Conservation (phyloP, 2,113 vertebrate genomes). For the Condylura cristata region DNA sequence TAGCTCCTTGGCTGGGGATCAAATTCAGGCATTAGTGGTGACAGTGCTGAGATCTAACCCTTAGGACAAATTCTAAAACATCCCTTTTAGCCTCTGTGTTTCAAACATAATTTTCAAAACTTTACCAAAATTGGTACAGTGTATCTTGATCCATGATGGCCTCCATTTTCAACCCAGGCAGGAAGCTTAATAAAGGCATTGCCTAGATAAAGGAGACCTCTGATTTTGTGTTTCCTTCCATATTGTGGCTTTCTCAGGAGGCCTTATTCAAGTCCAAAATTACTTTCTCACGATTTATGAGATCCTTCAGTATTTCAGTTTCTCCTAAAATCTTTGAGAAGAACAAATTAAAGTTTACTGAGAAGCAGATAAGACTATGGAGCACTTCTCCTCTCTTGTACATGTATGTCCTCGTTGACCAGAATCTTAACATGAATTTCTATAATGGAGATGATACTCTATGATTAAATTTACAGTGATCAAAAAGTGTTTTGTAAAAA, state of each 20-base stretch:
- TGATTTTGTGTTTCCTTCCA: neutral
- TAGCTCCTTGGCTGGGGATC: no score
- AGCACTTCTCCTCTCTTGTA: neutral
- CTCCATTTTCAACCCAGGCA: neutral
- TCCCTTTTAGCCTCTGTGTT: neutral
- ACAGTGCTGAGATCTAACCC: no score
- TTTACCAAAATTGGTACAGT: neutral
- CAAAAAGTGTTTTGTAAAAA: slow-evolving; percentile 58
- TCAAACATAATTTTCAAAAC: neutral
- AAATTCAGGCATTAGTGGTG: no score
- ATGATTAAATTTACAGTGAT: slow-evolving; percentile 52
- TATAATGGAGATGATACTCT: neutral
- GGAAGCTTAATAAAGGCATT: neutral
- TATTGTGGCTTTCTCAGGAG: neutral
- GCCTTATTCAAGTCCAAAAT: neutral
- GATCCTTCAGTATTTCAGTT: neutral
- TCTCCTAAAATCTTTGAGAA: neutral
- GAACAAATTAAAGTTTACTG: neutral
- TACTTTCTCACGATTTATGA: neutral
- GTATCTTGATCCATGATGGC: neutral
- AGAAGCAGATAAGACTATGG: neutral
- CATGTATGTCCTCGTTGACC: neutral
- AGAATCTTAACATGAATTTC: neutral
- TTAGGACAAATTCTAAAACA: neutral
- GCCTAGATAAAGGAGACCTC: neutral